A percentile compares a stretch with the other conserved stretches of the same genome.
Conservation (phyloP, 2,113 vertebrate genomes). For the Sceloporus tristichus region DNA sequence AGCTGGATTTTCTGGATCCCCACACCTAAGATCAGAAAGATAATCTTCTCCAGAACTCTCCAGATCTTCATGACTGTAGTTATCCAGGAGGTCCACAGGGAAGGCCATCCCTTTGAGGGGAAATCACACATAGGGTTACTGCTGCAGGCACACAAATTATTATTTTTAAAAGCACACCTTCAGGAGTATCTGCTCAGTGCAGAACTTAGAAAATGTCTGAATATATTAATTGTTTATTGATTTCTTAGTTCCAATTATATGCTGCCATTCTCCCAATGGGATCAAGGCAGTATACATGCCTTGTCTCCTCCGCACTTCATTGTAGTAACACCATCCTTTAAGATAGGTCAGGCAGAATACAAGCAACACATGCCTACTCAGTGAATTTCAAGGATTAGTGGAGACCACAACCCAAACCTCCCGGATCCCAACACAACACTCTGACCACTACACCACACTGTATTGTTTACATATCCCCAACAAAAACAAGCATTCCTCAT, state of each 20-base stretch:
- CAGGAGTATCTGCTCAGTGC: neutral
- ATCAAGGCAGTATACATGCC: neutral
- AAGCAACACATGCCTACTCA: too few relatives aligned
- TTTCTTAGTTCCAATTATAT: neutral
- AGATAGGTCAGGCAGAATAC: too few relatives aligned
- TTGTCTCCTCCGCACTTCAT: too few relatives aligned
- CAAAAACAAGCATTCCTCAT: neutral
- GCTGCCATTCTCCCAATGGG: neutral
- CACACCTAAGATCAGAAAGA: constrained; percentile 78
- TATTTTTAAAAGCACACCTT: neutral
- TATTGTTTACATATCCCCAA: neutral
- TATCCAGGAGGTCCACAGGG: constrained; percentile 88
- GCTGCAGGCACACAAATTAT: neutral
- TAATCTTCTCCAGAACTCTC: constrained; percentile 80
- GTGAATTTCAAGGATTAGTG: neutral
- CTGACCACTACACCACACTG: neutral
- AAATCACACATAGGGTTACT: constrained; percentile 27
- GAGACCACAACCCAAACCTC: neutral
- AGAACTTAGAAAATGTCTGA: neutral
- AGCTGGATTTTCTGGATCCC: constrained; percentile 75
- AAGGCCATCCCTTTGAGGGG: constrained; percentile 83
- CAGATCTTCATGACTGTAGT: constrained; percentile 79
- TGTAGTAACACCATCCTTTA: too few relatives aligned
- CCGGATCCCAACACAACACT: neutral
- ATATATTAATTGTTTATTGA: neutral